Conservation (phyloP, 2,888 invertebrate species). For the Ormyrus nitidulus region DNA sequence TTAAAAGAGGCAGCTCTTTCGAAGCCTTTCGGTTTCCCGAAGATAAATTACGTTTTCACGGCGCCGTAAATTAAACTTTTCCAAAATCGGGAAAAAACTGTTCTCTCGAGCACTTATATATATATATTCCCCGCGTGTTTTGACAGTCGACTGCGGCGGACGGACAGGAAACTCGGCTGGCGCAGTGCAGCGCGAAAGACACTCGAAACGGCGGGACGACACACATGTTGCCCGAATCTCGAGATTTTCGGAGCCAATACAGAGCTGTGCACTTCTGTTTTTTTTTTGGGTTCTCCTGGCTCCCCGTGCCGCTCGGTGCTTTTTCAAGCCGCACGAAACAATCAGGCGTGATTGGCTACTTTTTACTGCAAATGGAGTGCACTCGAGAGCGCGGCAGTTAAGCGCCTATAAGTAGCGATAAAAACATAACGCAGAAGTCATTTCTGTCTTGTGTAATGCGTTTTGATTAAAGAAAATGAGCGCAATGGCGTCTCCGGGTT, state of each 20-base stretch:
- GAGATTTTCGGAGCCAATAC: slow-evolving; percentile 51
- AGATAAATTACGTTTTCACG: slow-evolving; percentile 1
- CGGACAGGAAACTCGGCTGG: too few species aligned
- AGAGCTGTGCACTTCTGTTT: background rate
- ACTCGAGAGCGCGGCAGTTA: slow-evolving; percentile 8
- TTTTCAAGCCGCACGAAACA: slow-evolving; percentile 22
- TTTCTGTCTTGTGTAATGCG: background rate
- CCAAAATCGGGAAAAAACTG: slow-evolving; percentile 3
- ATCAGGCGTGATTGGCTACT: slow-evolving; percentile 29
- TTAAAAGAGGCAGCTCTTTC: too few species aligned
- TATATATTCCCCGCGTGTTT: slow-evolving; percentile 16
- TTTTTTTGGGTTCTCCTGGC: background rate
- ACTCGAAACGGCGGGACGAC: slow-evolving; percentile 50
- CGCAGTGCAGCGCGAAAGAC: background rate
- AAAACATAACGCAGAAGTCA: slow-evolving; percentile 7
- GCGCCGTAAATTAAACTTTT: slow-evolving; percentile 27
- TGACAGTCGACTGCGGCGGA: slow-evolving; percentile 32
- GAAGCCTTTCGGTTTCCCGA: too few species aligned
- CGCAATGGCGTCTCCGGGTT: too few species aligned
- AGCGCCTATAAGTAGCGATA: background rate
- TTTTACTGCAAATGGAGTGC: slow-evolving; percentile 14
- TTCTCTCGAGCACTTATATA: background rate
- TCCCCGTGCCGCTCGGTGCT: background rate
- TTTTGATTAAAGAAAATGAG: too few species aligned
- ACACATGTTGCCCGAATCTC: slow-evolving; percentile 63